These are phyloP conservation scores for Hipposideros larvatus DNA, from an alignment of 2,797 vertebrate species.

Conservation along the genomic window DNA sequence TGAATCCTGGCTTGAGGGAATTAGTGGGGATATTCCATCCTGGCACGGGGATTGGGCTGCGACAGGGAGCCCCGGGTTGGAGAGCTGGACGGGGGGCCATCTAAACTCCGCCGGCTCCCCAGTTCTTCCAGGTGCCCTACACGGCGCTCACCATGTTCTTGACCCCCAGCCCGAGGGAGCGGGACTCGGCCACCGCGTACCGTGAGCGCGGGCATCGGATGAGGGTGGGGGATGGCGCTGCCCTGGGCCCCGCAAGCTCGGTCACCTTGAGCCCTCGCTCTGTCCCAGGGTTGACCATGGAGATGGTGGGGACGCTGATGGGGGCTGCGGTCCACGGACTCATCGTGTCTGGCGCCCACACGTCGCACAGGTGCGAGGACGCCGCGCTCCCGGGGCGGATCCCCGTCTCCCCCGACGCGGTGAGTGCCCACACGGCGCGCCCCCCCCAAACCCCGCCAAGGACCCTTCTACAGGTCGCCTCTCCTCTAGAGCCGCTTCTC, in stretches of 20 bases:
- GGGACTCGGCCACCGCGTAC: conserved; percentile 97
- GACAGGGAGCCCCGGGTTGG: not conserved
- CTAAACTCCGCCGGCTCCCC: not conserved
- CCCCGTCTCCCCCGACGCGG: conserved; percentile 90
- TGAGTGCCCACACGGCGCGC: conserved; percentile 85
- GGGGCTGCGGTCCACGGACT: conserved; percentile 96
- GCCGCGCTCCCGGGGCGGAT: conserved; percentile 81
- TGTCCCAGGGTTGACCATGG: conserved; percentile 95
- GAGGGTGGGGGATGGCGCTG: not conserved
- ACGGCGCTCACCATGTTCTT: conserved; percentile 99
- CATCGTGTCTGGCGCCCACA: conserved; percentile 95
- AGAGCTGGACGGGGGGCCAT: rapidly evolving
- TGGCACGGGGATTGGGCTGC: rapidly evolving
- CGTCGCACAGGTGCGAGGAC: conserved; percentile 84
- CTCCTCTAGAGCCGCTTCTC: not conserved
- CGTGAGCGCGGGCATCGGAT: conserved; percentile 87
- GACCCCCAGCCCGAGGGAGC: conserved; percentile 94
- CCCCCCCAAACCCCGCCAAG: too few species aligned
- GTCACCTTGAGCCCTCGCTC: not conserved
- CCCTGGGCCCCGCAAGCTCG: not conserved
- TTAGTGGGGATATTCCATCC: not conserved
- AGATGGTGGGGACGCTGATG: conserved; percentile 95
- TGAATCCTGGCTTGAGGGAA: too few species aligned
- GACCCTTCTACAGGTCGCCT: not conserved
- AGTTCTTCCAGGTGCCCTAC: conserved; percentile 98